A percentile compares a stretch with the other conserved stretches of the same genome.
phyloP scores from a whole-genome alignment of 92 coral and sea anemone genomes.

The Virgularia gustaviana region DNA sequence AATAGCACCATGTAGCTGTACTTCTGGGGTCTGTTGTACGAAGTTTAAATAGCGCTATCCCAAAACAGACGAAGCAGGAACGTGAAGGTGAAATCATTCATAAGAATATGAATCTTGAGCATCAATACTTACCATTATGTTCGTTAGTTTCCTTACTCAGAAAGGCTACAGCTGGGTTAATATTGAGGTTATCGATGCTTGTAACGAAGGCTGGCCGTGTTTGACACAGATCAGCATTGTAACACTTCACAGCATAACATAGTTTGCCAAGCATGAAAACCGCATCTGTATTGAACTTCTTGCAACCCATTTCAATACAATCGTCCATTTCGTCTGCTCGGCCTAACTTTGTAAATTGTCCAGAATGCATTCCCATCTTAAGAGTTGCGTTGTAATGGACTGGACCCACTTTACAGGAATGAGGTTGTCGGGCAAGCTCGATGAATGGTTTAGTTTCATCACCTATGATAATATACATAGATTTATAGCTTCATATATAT shows the following conservation, averaged over 20 bases:
- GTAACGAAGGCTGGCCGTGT: constrained; percentile 79
- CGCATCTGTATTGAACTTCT: constrained; percentile 71
- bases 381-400: constrained; percentile 85
- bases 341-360: constrained; percentile 77
- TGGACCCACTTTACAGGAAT: constrained; percentile 83
- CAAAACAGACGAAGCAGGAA: too few relatives aligned
- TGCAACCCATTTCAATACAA: constrained; percentile 90
- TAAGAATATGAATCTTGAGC: too few relatives aligned
- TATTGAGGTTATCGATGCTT: constrained; percentile 66
- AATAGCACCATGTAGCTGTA: too few relatives aligned
- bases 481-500: too few relatives aligned
- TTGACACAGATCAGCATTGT: constrained; percentile 83
- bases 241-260: constrained; percentile 90
- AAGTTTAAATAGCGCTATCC: too few relatives aligned
- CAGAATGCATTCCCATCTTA: constrained; percentile 96
- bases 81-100: too few relatives aligned
- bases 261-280: constrained; percentile 94
- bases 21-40: too few relatives aligned
- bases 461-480: too few relatives aligned
- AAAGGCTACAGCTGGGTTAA: constrained; percentile 82
- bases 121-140: constrained; percentile 12
- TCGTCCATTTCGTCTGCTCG: constrained; percentile 91
- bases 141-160: constrained; percentile 55
- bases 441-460: constrained; percentile 40
- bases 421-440: constrained; percentile 47